Conservation (phyloP, 2,888 invertebrate genomes). For the Spodoptera littoralis region DNA sequence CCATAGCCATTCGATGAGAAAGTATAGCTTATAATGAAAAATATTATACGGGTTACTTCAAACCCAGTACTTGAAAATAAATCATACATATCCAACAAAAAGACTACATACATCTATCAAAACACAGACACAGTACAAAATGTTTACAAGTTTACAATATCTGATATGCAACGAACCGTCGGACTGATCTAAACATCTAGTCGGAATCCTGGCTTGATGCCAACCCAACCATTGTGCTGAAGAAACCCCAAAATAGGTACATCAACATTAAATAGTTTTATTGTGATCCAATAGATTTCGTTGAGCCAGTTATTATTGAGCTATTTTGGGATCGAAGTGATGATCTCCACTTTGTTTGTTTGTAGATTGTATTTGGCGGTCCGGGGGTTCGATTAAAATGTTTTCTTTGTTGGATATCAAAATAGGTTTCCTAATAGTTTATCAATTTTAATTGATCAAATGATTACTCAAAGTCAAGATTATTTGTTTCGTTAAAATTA, state of each 20-base stretch:
- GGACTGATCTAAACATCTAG: slow-evolving; percentile 61
- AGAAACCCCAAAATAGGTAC: slow-evolving; percentile 71
- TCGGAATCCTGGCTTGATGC: slow-evolving; percentile 69
- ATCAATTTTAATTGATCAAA: too few species aligned
- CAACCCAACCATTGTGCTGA: slow-evolving; percentile 61
- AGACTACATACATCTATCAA: slow-evolving; percentile 39
- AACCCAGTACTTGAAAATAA: neutral
- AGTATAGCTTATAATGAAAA: too few species aligned
- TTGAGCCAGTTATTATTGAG: slow-evolving; percentile 46
- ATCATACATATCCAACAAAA: slow-evolving; percentile 3
- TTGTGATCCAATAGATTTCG: slow-evolving; percentile 64
- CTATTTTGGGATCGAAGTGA: slow-evolving; percentile 27
- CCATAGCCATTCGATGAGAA: too few species aligned
- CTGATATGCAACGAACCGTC: slow-evolving; percentile 55
- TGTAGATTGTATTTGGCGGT: neutral
- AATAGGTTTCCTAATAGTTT: too few species aligned
- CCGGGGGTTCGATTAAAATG: neutral
- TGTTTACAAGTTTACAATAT: slow-evolving; percentile 57
- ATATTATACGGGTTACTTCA: too few species aligned
- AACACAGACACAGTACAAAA: slow-evolving; percentile 27
- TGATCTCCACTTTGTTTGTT: slow-evolving; percentile 15
- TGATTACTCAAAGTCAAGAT: too few species aligned
- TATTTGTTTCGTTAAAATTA: too few species aligned
- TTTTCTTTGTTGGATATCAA: neutral
- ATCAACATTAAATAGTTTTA: slow-evolving; percentile 62